Conservation (phyloP, 2,797 vertebrate species). For the Nyctalus aviator region DNA sequence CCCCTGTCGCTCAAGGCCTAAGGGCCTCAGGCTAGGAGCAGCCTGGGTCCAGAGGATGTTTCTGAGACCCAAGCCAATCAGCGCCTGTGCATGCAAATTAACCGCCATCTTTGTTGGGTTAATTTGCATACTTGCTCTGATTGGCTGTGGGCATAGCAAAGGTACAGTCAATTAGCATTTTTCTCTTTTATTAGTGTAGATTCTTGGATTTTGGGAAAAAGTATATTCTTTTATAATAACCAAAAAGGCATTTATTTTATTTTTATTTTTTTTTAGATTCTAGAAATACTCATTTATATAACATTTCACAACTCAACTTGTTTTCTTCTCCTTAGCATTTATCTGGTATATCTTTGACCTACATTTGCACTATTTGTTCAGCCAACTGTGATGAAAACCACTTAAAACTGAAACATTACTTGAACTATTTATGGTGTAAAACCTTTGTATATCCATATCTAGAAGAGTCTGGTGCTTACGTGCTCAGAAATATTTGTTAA, state of each 20-base stretch:
- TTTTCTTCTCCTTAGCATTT: constrained; percentile 16
- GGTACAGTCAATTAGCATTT: too few species aligned
- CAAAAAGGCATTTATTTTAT: not conserved
- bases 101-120: too few species aligned
- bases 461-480: not conserved
- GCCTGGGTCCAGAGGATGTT: too few species aligned
- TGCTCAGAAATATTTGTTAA: constrained; percentile 1
- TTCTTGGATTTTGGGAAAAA: not conserved
- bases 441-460: not conserved
- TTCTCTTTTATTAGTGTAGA: too few species aligned
- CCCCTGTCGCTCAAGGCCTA: too few species aligned
- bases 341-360: not conserved
- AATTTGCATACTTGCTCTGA: too few species aligned
- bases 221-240: not conserved
- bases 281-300: not conserved
- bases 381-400: not conserved
- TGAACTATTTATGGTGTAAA: not conserved
- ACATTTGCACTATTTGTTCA: not conserved
- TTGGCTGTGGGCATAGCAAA: too few species aligned
- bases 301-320: not conserved
- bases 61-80: too few species aligned
- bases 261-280: not conserved
- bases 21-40: too few species aligned
- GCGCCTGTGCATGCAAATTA: too few species aligned
- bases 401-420: not conserved